Percentiles rank a stretch among this genome's conserved stretches.
Conservation (phyloP, 2,113 vertebrate species). For the Etia nguti region DNA sequence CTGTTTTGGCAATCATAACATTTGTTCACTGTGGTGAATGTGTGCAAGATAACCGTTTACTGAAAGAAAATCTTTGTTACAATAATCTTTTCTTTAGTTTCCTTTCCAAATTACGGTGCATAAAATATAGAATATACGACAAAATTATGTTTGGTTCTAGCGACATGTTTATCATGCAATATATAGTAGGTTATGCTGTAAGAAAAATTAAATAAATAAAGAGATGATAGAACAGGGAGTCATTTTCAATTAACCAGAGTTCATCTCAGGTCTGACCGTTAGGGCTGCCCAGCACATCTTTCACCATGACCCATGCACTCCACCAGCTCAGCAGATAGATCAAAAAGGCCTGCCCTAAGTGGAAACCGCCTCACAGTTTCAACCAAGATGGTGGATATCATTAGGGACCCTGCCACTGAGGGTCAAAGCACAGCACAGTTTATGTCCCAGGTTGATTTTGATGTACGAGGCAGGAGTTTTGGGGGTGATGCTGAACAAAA, state of each 20-base stretch:
- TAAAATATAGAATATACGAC: neutral
- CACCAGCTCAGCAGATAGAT: constrained; percentile 71
- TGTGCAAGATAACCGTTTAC: neutral
- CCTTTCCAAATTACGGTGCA: neutral
- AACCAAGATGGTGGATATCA: constrained; percentile 57
- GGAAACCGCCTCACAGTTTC: constrained; percentile 30
- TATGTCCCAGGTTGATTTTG: constrained; percentile 50
- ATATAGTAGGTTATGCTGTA: neutral
- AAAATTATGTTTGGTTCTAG: neutral
- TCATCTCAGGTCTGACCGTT: constrained; percentile 39
- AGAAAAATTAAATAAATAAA: constrained; percentile 9
- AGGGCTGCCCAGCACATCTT: constrained; percentile 50
- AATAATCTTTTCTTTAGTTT: neutral
- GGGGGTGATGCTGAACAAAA: constrained; percentile 12
- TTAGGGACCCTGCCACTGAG: constrained; percentile 58
- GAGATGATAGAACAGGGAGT: constrained; percentile 27
- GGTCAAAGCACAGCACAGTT: constrained; percentile 47
- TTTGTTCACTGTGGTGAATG: neutral
- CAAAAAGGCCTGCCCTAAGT: constrained; percentile 62
- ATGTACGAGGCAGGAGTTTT: constrained; percentile 46
- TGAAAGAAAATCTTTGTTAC: neutral
- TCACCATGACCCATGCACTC: constrained; percentile 71
- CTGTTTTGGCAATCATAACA: neutral
- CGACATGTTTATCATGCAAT: neutral
- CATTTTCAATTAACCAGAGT: constrained; percentile 55